These are phyloP conservation scores for Electrophaes corylata DNA, from an alignment of 2,888 invertebrate species.

Conservation along the genomic window DNA sequence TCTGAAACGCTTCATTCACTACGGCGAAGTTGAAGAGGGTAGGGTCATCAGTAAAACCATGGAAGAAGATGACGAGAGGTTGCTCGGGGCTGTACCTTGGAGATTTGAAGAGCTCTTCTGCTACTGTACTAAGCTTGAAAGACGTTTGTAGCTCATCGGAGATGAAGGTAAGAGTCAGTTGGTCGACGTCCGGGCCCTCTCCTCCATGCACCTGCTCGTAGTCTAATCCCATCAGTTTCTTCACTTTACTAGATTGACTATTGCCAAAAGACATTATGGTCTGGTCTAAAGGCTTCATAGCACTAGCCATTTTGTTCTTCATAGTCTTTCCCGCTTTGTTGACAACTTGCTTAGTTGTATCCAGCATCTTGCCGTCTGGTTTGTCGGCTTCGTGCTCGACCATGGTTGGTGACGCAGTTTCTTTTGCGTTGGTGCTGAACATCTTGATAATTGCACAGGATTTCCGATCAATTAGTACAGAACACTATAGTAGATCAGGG, in stretches of 20 bases:
- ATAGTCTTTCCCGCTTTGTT: conserved; percentile 14
- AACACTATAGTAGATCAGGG: conserved; percentile 19
- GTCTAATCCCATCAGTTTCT: conserved; percentile 17
- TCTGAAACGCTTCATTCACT: conserved; percentile 44
- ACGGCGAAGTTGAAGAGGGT: conserved; percentile 52
- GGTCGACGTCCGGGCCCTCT: conserved; percentile 53
- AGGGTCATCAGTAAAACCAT: conserved; percentile 73
- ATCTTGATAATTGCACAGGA: conserved; percentile 17
- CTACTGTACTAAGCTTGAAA: conserved; percentile 55
- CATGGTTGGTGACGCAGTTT: not conserved
- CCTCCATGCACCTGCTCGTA: conserved; percentile 51
- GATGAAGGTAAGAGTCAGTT: conserved; percentile 51
- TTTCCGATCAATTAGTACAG: conserved; percentile 22
- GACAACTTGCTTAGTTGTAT: not conserved
- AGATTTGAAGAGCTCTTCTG: conserved; percentile 45
- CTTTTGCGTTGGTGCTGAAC: conserved; percentile 6
- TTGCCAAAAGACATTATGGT: conserved; percentile 12
- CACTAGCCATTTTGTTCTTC: conserved; percentile 14
- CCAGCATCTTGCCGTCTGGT: conserved; percentile 5
- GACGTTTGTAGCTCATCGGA: conserved; percentile 46
- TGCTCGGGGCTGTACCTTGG: conserved; percentile 44
- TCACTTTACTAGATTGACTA: conserved; percentile 6
- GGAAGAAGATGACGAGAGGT: conserved; percentile 62
- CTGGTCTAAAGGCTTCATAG: conserved; percentile 19
- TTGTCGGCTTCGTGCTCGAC: conserved; percentile 3